Percentiles rank a stretch among this genome's conserved stretches.
These are phyloP conservation scores for Aporophyla nigra DNA, from an alignment of 2,888 invertebrate species.

Conservation along the genomic window DNA sequence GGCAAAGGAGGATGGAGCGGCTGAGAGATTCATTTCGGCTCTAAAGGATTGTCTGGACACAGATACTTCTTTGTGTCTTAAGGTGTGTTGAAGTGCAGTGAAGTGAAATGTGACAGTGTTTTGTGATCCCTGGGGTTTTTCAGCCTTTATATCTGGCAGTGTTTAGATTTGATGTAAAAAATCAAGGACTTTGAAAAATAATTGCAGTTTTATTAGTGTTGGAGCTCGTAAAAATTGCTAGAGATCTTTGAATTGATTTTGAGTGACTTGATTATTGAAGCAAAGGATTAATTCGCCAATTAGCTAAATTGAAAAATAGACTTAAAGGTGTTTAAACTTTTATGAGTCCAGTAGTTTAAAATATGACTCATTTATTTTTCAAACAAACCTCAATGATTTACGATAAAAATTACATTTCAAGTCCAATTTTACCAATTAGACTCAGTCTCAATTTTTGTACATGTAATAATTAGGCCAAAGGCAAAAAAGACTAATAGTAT, in stretches of 20 bases:
- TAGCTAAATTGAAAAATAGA: background rate
- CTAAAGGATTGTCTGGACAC: conserved; percentile 93
- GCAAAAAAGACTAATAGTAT: conserved; percentile 21
- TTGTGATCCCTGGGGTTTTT: conserved; percentile 68
- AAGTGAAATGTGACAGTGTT: conserved; percentile 68
- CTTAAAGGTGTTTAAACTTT: background rate
- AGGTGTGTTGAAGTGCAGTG: conserved; percentile 92
- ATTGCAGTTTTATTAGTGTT: conserved; percentile 45
- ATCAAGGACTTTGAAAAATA: conserved; percentile 66
- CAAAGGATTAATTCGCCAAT: conserved; percentile 14
- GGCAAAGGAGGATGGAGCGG: conserved; percentile 81
- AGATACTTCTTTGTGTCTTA: conserved; percentile 93
- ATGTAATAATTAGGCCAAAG: background rate
- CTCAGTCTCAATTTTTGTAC: background rate
- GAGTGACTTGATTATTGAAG: conserved; percentile 2
- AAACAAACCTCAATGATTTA: conserved; percentile 35
- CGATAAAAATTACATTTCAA: conserved; percentile 26
- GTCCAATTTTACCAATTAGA: background rate
- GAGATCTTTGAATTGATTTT: conserved; percentile 9
- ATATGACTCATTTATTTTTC: conserved; percentile 48
- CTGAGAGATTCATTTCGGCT: conserved; percentile 84
- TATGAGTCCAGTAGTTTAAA: background rate
- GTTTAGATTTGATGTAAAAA: conserved; percentile 51
- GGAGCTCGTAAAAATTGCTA: conserved; percentile 7
- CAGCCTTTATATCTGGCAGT: conserved; percentile 35